Evolutionary conservation across 2,797 vertebrate genomes (phyloP).

Genomic region (Tympanoctomys barrerae): DNA sequence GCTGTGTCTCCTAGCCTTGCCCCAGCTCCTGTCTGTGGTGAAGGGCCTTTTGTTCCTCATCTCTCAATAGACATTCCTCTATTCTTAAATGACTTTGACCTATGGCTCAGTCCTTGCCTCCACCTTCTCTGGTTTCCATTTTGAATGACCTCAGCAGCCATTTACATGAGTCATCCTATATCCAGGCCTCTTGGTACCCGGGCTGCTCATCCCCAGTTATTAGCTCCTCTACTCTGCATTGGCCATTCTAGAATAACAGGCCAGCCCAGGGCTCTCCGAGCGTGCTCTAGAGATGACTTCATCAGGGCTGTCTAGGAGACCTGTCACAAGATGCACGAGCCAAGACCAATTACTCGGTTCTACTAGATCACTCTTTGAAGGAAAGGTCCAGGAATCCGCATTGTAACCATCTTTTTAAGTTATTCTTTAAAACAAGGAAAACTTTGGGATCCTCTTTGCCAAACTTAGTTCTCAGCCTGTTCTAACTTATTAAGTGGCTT

Average conservation of each 20-base stretch:
- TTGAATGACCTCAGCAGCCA: slow-evolving; percentile 46
- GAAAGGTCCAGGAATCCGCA: background rate
- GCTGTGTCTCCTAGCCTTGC: background rate
- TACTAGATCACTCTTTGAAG: background rate
- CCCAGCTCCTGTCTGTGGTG: background rate
- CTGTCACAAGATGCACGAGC: background rate
- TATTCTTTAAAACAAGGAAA: background rate
- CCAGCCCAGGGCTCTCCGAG: background rate
- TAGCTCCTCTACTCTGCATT: background rate
- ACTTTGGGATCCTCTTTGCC: background rate
- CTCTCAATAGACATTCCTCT: background rate
- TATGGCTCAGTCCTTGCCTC: background rate
- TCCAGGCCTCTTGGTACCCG: background rate
- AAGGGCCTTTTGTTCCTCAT: background rate
- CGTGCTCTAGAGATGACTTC: too few species aligned
- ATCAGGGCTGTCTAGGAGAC: background rate
- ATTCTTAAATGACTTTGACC: background rate
- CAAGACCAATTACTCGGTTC: background rate
- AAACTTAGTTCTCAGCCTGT: background rate
- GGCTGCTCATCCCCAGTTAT: background rate
- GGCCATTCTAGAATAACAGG: background rate
- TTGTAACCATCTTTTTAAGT: background rate
- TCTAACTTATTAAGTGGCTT: background rate
- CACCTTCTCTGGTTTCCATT: slow-evolving; percentile 67
- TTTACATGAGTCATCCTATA: background rate